These are phyloP conservation scores for Dendrolimus punctatus DNA, from an alignment of 1,140 invertebrate genomes.

Conservation along the genomic window DNA sequence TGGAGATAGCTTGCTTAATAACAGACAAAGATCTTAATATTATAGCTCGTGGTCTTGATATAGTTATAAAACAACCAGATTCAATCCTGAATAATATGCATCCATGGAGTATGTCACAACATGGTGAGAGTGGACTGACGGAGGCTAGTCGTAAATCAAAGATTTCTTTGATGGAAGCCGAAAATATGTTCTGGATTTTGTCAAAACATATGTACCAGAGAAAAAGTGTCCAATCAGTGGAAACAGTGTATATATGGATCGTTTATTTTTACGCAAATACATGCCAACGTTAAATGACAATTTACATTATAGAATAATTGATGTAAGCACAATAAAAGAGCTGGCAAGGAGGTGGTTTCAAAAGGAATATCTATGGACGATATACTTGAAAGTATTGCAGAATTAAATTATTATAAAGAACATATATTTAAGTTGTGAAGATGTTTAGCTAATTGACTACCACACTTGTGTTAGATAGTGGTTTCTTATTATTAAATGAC, in stretches of 20 bases:
- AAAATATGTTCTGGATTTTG: slow-evolving; percentile 82
- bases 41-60: slow-evolving; percentile 82
- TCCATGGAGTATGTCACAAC: slow-evolving; percentile 86
- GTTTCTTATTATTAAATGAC: no score
- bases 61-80: slow-evolving; percentile 88
- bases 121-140: slow-evolving; percentile 85
- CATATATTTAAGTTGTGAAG: slow-evolving; percentile 44
- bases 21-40: slow-evolving; percentile 88
- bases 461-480: no score
- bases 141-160: slow-evolving; percentile 79
- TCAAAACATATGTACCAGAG: slow-evolving; percentile 78
- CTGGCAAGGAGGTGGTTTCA: slow-evolving; percentile 84
- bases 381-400: slow-evolving; percentile 89
- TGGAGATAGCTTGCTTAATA: slow-evolving; percentile 92
- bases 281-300: slow-evolving; percentile 84
- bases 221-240: slow-evolving; percentile 86
- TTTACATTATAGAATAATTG: slow-evolving; percentile 94
- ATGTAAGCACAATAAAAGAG: slow-evolving; percentile 94
- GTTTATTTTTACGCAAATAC: slow-evolving; percentile 82
- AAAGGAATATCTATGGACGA: slow-evolving; percentile 81
- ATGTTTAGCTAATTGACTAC: no score
- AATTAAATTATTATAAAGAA: slow-evolving; percentile 82
- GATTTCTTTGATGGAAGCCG: slow-evolving; percentile 77
- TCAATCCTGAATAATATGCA: slow-evolving; percentile 84
- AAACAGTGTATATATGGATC: slow-evolving; percentile 91